Evolutionary conservation across 2,113 vertebrate genomes (phyloP).

Genomic region (Lutjanus erythropterus): DNA sequence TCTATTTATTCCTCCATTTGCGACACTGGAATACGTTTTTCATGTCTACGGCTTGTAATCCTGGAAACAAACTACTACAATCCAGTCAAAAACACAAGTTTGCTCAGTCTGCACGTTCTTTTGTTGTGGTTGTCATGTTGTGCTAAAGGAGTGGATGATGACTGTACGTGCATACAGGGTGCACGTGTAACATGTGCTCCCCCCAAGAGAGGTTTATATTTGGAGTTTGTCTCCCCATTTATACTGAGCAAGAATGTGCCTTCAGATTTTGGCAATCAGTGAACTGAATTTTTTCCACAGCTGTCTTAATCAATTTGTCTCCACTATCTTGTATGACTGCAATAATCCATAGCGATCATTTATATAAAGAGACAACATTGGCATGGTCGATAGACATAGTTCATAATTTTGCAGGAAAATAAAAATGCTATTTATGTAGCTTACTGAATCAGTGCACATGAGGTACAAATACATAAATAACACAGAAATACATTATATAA

Average conservation of each 20-base stretch:
- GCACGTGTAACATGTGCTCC: slow-evolving; percentile 28
- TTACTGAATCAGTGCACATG: background rate
- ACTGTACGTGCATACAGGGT: slow-evolving; percentile 37
- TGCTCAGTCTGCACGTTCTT: slow-evolving; percentile 21
- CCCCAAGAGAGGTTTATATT: slow-evolving; percentile 60
- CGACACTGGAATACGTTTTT: background rate
- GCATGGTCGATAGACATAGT: background rate
- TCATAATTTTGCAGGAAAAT: slow-evolving; percentile 6
- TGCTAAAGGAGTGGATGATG: slow-evolving; percentile 30
- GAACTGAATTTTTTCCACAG: slow-evolving; percentile 63
- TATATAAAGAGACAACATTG: slow-evolving; percentile 42
- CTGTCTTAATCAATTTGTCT: slow-evolving; percentile 65
- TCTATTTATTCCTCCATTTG: slow-evolving; percentile 24
- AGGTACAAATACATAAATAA: background rate
- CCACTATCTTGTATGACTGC: slow-evolving; percentile 4
- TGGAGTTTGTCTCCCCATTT: slow-evolving; percentile 56
- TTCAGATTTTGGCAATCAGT: slow-evolving; percentile 50
- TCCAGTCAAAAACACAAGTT: slow-evolving; percentile 3
- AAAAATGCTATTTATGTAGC: background rate
- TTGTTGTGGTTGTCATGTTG: slow-evolving; percentile 39
- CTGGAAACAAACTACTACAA: slow-evolving; percentile 4
- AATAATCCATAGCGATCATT: slow-evolving; percentile 35
- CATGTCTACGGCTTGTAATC: slow-evolving; percentile 21
- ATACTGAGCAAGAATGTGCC: slow-evolving; percentile 55
- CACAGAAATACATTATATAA: too few relatives aligned